Percentiles rank a stretch among this genome's conserved stretches.
Evolutionary conservation across 2,888 invertebrate species (phyloP).

Genomic region (Caenorhabditis sp.): DNA sequence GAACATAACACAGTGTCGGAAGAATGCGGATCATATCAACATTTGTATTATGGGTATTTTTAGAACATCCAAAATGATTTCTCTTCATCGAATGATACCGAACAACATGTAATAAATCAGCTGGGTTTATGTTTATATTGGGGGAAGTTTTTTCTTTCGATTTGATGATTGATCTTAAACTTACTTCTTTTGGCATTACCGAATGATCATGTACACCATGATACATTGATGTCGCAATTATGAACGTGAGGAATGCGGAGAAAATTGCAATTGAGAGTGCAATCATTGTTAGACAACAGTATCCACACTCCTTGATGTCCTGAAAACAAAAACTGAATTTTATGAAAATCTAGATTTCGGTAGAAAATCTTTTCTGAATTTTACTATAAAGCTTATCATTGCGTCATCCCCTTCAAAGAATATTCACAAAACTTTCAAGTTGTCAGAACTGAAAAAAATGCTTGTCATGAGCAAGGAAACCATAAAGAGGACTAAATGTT

Average conservation of each 20-base stretch:
- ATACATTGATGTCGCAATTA: constrained; percentile 46
- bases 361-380: too few species aligned
- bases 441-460: too few species aligned
- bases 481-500: too few species aligned
- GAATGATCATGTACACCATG: constrained; percentile 34
- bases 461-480: too few species aligned
- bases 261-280: constrained; percentile 36
- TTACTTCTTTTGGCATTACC: constrained; percentile 27
- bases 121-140: neutral
- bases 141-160: too few species aligned
- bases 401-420: too few species aligned
- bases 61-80: neutral
- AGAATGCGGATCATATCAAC: constrained; percentile 7
- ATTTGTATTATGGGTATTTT: neutral
- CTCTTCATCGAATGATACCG: too few species aligned
- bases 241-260: constrained; percentile 36
- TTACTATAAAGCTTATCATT: too few species aligned
- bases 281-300: constrained; percentile 30
- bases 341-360: too few species aligned
- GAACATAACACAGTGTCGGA: neutral
- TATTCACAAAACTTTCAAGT: too few species aligned
- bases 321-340: neutral
- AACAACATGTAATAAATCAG: constrained; percentile 4
- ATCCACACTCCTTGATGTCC: constrained; percentile 21
- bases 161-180: neutral